A percentile compares a stretch with the other conserved stretches of the same genome.
phyloP scores from a whole-genome alignment of 2,888 invertebrate genomes.

The Archips crataeganus region DNA sequence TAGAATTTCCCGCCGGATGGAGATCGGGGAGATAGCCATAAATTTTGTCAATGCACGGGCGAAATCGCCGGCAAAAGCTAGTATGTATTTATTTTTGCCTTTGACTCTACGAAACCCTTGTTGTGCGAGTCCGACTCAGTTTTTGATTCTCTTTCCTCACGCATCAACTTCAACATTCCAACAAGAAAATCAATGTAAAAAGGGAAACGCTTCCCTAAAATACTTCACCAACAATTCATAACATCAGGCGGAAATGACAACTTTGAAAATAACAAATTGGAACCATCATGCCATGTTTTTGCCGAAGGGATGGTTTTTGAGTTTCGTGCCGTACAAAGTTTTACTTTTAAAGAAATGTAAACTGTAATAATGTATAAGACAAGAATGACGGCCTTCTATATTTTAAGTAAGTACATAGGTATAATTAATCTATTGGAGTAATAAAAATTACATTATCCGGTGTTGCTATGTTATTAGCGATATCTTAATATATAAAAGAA shows the following conservation, averaged over 20 bases:
- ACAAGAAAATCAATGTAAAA: conserved; percentile 3
- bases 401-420: background rate
- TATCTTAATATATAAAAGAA: too few relatives aligned
- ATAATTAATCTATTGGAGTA: background rate
- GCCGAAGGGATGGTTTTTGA: background rate
- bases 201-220: background rate
- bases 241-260: conserved; percentile 13
- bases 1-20: too few relatives aligned
- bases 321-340: background rate
- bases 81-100: too few relatives aligned
- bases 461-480: too few relatives aligned
- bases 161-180: background rate
- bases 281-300: background rate
- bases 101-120: too few relatives aligned
- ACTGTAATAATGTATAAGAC: background rate
- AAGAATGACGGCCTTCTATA: background rate
- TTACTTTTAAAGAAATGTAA: background rate
- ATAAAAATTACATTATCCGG: background rate
- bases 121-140: too few relatives aligned
- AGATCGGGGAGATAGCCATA: too few relatives aligned
- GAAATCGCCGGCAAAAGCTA: too few relatives aligned
- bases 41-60: too few relatives aligned
- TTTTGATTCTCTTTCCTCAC: too few relatives aligned
- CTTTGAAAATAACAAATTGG: conserved; percentile 11
- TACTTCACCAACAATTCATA: conserved; percentile 10